Percentiles rank a stretch among this genome's conserved stretches.
These are phyloP conservation scores for Tetrapedia diversipes DNA, from an alignment of 2,888 invertebrate species.

Conservation along the genomic window DNA sequence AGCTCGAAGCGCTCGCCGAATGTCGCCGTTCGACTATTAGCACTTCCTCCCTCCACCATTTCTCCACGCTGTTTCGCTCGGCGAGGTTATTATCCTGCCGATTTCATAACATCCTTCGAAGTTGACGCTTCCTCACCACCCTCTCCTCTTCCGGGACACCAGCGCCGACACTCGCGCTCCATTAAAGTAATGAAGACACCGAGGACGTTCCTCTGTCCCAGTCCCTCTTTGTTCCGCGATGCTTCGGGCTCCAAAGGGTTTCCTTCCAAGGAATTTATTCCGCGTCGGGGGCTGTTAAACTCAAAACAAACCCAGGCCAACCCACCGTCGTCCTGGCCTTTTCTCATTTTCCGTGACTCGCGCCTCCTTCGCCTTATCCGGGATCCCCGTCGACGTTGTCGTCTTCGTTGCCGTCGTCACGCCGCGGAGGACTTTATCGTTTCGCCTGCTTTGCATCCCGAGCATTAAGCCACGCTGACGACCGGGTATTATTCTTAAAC, in stretches of 20 bases:
- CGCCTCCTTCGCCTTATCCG: slow-evolving; percentile 62
- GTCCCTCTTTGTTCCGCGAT: slow-evolving; percentile 43
- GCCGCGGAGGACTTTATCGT: slow-evolving; percentile 67
- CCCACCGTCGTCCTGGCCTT: slow-evolving; percentile 27
- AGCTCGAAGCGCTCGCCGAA: slow-evolving; percentile 54
- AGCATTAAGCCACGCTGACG: slow-evolving; percentile 64
- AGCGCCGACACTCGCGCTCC: slow-evolving; percentile 73
- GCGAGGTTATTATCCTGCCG: slow-evolving; percentile 74
- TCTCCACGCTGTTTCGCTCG: slow-evolving; percentile 22
- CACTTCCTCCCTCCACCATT: slow-evolving; percentile 37
- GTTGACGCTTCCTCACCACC: slow-evolving; percentile 58
- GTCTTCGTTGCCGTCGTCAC: slow-evolving; percentile 50
- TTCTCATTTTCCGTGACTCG: slow-evolving; percentile 64
- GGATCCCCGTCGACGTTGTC: slow-evolving; percentile 21
- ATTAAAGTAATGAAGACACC: slow-evolving; percentile 82
- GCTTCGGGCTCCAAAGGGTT: slow-evolving; percentile 75
- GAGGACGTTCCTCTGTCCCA: slow-evolving; percentile 54
- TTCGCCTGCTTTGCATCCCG: slow-evolving; percentile 69
- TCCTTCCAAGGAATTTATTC: slow-evolving; percentile 80
- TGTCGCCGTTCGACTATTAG: slow-evolving; percentile 63
- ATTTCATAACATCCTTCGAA: slow-evolving; percentile 76
- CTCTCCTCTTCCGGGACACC: slow-evolving; percentile 55
- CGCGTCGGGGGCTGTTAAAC: slow-evolving; percentile 76
- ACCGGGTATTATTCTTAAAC: slow-evolving; percentile 66
- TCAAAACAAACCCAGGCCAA: slow-evolving; percentile 75